These are phyloP conservation scores for Pangasianodon gigas DNA, from an alignment of 2,113 vertebrate species.

Conservation along the genomic window DNA sequence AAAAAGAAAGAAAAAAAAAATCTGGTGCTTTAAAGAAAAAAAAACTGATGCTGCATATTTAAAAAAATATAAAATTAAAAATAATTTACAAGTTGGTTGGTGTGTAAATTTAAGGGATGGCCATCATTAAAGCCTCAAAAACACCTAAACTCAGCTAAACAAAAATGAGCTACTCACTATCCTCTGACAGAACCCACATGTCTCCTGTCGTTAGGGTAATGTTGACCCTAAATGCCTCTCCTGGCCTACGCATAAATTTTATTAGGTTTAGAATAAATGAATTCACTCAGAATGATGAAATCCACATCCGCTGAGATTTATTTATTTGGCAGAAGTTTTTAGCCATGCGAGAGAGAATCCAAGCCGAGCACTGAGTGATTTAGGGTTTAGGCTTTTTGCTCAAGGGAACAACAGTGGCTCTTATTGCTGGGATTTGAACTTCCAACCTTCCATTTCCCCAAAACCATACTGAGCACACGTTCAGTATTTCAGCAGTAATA, in stretches of 20 bases:
- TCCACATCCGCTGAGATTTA: background rate
- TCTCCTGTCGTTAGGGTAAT: background rate
- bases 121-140: background rate
- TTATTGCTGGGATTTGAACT: conserved; percentile 6
- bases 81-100: background rate
- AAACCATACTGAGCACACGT: background rate
- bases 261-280: background rate
- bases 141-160: background rate
- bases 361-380: background rate
- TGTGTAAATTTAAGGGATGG: background rate
- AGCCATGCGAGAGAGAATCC: background rate
- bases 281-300: conserved; percentile 3
- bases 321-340: background rate
- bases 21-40: background rate
- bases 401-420: background rate
- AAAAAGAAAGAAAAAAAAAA: background rate
- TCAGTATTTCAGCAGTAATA: background rate
- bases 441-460: background rate
- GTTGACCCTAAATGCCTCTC: background rate
- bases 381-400: background rate
- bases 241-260: background rate
- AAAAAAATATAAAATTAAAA: background rate
- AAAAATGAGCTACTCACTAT: background rate
- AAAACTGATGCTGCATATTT: background rate
- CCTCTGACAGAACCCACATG: background rate